phyloP scores from a whole-genome alignment of 2,888 invertebrate species.

The Drosophila demipolita region DNA sequence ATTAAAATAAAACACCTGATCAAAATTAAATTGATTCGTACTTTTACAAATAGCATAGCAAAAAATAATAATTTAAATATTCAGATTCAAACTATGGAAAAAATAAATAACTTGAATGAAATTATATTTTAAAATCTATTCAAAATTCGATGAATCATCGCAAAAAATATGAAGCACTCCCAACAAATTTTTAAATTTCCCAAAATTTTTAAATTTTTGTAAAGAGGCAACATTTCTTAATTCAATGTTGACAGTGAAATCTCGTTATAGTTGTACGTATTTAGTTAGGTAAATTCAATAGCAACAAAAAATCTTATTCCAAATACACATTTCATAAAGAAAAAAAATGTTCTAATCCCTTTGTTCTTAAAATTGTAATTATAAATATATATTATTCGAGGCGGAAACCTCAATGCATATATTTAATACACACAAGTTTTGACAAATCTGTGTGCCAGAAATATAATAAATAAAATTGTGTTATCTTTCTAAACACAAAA shows the following conservation, averaged over 20 bases:
- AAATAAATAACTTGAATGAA: neutral
- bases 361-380: neutral
- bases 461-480: too few species aligned
- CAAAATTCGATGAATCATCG: neutral
- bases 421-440: too few species aligned
- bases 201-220: neutral
- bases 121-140: rapidly evolving
- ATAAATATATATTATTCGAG: neutral
- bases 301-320: neutral
- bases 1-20: too few species aligned
- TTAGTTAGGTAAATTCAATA: neutral
- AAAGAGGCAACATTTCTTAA: neutral
- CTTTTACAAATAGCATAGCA: too few species aligned
- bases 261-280: neutral
- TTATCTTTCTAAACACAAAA: too few species aligned
- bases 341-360: too few species aligned
- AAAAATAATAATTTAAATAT: too few species aligned
- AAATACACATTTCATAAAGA: neutral
- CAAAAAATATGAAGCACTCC: neutral
- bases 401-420: too few species aligned
- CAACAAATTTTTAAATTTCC: neutral
- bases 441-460: too few species aligned
- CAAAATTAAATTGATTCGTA: too few species aligned
- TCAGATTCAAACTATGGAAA: neutral
- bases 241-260: neutral